A percentile compares a stretch with the other conserved stretches of the same genome.
These are phyloP conservation scores for Corythoichthys intestinalis DNA, from an alignment of 2,113 vertebrate species.

Conservation along the genomic window DNA sequence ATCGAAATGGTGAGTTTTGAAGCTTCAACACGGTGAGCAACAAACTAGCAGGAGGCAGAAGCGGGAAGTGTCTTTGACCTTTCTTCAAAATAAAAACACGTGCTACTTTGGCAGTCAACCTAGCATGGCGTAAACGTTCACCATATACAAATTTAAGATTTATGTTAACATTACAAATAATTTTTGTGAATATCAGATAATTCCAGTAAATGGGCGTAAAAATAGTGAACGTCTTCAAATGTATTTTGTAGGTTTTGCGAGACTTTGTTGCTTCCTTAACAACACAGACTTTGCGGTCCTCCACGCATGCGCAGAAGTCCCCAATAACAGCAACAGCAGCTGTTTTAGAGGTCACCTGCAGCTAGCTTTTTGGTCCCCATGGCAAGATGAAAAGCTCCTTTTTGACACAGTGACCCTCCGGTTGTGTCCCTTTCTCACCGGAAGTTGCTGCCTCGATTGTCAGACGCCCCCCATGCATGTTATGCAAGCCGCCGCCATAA, in stretches of 20 bases:
- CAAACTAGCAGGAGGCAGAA: not conserved
- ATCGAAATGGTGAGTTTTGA: slow-evolving; percentile 88
- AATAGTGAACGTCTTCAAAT: not conserved
- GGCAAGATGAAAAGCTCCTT: too few relatives aligned
- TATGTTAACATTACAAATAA: too few relatives aligned
- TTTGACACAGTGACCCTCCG: too few relatives aligned
- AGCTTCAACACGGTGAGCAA: not conserved
- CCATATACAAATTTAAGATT: too few relatives aligned
- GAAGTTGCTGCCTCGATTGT: too few relatives aligned
- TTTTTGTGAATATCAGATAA: not conserved
- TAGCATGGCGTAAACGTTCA: too few relatives aligned
- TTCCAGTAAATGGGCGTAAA: not conserved
- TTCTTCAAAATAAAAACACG: slow-evolving; percentile 30
- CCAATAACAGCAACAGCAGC: slow-evolving; percentile 21
- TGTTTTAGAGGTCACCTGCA: slow-evolving; percentile 61
- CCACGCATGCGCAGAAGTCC: slow-evolving; percentile 21
- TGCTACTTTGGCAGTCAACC: not conserved
- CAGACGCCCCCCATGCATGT: too few relatives aligned
- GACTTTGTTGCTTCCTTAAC: not conserved
- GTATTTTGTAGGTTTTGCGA: slow-evolving; percentile 8
- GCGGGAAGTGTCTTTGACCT: not conserved
- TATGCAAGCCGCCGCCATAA: too few relatives aligned
- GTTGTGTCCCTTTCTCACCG: too few relatives aligned
- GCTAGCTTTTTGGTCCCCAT: too few relatives aligned
- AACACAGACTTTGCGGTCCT: not conserved